Conservation (phyloP, 2,888 invertebrate genomes). For the Trypoxylon attenuatum region DNA sequence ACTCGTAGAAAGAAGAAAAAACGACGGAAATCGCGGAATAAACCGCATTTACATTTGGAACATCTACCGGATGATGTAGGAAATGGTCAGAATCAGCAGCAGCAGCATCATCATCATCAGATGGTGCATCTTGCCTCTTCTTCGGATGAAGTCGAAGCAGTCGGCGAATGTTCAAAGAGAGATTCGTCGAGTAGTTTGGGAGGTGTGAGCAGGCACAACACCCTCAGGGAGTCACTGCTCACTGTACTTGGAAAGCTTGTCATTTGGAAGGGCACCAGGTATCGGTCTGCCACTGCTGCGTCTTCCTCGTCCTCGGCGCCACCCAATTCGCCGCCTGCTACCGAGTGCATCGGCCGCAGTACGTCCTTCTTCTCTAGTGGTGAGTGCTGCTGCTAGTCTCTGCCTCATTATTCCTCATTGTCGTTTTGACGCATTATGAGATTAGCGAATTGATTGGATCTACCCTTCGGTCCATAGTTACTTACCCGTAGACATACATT, state of each 20-base stretch:
- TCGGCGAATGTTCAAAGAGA: conserved; percentile 66
- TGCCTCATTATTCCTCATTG: too few relatives aligned
- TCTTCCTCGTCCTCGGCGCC: conserved; percentile 75
- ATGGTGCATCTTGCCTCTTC: conserved; percentile 51
- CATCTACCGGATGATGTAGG: conserved; percentile 29
- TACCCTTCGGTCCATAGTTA: too few relatives aligned
- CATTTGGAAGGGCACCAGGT: conserved; percentile 76
- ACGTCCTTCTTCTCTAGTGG: conserved; percentile 71
- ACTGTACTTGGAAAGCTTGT: conserved; percentile 81
- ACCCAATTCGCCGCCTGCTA: conserved; percentile 72
- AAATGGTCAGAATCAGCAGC: conserved; percentile 17
- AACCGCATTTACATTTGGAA: conserved; percentile 51
- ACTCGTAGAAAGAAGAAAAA: conserved; percentile 62
- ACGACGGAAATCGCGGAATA: conserved; percentile 64
- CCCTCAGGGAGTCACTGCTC: conserved; percentile 80
- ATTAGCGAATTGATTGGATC: too few relatives aligned
- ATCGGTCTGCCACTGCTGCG: conserved; percentile 72
- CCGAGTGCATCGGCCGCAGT: conserved; percentile 77
- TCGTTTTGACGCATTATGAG: too few relatives aligned
- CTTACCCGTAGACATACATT: too few relatives aligned
- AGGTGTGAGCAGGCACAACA: conserved; percentile 72
- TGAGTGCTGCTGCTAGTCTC: too few relatives aligned
- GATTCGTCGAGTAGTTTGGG: conserved; percentile 71
- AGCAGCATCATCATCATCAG: conserved; percentile 24
- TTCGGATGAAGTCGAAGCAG: conserved; percentile 61